A percentile compares a stretch with the other conserved stretches of the same genome.
phyloP scores from a whole-genome alignment of 2,113 vertebrate genomes.

The Rattus norvegicus region GRCr8 NC_086033.1:24152001-24152500 shows the following conservation, averaged over 20 bases:
- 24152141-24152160: neutral
- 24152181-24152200: neutral
- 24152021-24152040: neutral
- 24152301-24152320: constrained; percentile 96
- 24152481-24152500: constrained; percentile 96
- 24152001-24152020: too few relatives aligned
- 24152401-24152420: constrained; percentile 97
- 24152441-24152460: constrained; percentile 95
- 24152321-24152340: constrained; percentile 98
- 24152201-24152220: neutral
- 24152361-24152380: constrained; percentile 98
- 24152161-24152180: neutral
- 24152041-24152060: neutral
- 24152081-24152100: too few relatives aligned
- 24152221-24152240: neutral
- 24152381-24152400: constrained; percentile 99
- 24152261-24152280: neutral
- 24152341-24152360: constrained; percentile 96
- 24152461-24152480: constrained; percentile 99
- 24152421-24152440: constrained; percentile 98
- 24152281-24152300: constrained; percentile 90
- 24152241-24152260: neutral
- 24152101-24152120: neutral
- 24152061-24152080: neutral
- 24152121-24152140: neutral